Conservation (phyloP, 2,113 vertebrate genomes). For the Urocolius indicus region DNA sequence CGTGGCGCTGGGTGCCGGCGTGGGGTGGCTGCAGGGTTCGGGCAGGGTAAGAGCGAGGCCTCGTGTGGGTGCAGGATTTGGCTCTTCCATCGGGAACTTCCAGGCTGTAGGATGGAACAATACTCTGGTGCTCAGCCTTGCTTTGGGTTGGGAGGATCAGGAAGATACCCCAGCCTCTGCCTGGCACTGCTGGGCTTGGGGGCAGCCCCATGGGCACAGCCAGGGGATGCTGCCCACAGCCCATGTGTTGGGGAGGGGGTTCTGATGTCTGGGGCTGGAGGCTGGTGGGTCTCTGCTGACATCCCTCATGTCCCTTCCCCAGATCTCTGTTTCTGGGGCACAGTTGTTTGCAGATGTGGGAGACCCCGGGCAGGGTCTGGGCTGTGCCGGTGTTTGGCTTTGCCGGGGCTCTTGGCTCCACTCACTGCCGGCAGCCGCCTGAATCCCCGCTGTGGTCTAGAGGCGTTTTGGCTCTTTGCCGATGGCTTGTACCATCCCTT, state of each 20-base stretch:
- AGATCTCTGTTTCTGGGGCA: not conserved
- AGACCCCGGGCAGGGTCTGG: fast-evolving
- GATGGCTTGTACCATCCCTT: not conserved
- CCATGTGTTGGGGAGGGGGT: not conserved
- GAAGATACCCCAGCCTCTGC: not conserved
- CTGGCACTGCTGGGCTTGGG: fast-evolving
- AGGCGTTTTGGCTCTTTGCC: fast-evolving
- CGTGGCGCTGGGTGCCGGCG: fast-evolving
- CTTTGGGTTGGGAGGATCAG: not conserved
- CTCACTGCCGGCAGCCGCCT: fast-evolving
- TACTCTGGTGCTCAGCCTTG: fast-evolving
- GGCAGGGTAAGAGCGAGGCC: not conserved
- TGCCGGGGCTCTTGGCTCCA: fast-evolving
- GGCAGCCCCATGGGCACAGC: not conserved
- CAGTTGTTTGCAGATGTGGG: fast-evolving
- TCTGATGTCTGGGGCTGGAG: not conserved
- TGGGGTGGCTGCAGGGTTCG: fast-evolving
- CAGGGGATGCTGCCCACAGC: not conserved
- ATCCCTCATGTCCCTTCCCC: fast-evolving
- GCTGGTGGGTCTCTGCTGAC: not conserved
- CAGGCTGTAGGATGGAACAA: not conserved
- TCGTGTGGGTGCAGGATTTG: not conserved
- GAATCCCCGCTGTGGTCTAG: fast-evolving
- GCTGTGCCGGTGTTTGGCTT: fast-evolving
- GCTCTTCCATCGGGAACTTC: not conserved